Percentiles rank a stretch among this genome's conserved stretches.
These are phyloP conservation scores for Aselliscus stoliczkanus DNA, from an alignment of 2,797 vertebrate genomes.

Conservation along the genomic window DNA sequence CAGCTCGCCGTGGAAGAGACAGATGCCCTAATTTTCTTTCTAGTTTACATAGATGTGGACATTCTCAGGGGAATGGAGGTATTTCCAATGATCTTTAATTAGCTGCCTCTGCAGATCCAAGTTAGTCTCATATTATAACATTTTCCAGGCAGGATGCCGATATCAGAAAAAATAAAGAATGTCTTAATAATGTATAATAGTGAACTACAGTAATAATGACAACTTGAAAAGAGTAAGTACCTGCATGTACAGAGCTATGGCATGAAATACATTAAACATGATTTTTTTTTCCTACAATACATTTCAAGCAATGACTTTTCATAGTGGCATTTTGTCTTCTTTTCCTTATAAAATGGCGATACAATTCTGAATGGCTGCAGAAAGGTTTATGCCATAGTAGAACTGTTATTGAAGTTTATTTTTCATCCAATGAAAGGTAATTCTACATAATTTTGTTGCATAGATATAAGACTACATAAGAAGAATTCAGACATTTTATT, in stretches of 20 bases:
- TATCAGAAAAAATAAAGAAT: background rate
- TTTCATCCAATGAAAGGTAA: background rate
- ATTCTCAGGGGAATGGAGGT: background rate
- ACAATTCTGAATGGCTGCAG: background rate
- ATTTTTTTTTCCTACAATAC: background rate
- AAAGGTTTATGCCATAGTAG: background rate
- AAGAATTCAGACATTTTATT: background rate
- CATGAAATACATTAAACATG: background rate
- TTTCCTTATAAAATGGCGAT: background rate
- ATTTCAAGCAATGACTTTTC: background rate
- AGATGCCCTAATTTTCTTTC: background rate
- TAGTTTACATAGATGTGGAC: background rate
- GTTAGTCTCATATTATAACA: background rate
- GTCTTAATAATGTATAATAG: background rate
- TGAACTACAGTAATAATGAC: background rate
- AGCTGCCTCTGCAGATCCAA: background rate
- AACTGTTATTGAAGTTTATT: background rate
- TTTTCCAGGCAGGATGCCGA: background rate
- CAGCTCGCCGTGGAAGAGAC: background rate
- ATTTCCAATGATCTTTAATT: conserved; percentile 9
- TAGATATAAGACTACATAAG: background rate
- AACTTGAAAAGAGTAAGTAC: background rate
- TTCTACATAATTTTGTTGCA: background rate
- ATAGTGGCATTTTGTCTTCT: background rate
- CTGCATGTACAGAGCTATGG: background rate